Conservation (phyloP, 30 jellyfish, hydroid and myxozoan species). For the Sanderia malayensis region DNA sequence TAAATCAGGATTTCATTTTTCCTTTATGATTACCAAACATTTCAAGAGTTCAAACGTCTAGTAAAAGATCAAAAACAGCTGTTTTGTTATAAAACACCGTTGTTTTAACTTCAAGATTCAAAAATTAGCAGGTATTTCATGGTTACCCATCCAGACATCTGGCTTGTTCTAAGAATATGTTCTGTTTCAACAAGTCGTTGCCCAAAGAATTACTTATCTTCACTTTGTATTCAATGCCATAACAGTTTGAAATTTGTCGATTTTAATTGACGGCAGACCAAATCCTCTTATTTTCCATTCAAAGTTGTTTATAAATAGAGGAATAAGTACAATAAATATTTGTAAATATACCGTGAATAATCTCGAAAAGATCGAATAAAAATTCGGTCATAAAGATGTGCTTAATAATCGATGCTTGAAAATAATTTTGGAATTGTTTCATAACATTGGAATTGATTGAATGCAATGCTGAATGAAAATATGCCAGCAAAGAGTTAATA, state of each 20-base stretch:
- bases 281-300: background rate
- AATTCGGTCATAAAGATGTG: background rate
- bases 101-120: too few relatives aligned
- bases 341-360: background rate
- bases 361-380: background rate
- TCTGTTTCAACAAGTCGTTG: background rate
- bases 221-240: background rate
- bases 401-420: background rate
- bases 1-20: too few relatives aligned
- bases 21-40: background rate
- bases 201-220: slow-evolving; percentile 2
- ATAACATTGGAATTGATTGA: too few relatives aligned
- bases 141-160: background rate
- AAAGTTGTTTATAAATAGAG: background rate
- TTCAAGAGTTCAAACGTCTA: background rate
- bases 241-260: background rate
- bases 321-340: slow-evolving; percentile 4
- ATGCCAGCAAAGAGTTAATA: too few relatives aligned
- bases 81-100: too few relatives aligned
- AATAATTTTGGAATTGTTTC: background rate
- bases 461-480: too few relatives aligned
- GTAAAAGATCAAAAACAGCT: background rate
- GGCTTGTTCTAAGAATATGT: background rate
- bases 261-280: background rate
- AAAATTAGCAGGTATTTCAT: too few relatives aligned